Conservation (phyloP, 2,888 invertebrate genomes). For the Andrena minutula region DNA sequence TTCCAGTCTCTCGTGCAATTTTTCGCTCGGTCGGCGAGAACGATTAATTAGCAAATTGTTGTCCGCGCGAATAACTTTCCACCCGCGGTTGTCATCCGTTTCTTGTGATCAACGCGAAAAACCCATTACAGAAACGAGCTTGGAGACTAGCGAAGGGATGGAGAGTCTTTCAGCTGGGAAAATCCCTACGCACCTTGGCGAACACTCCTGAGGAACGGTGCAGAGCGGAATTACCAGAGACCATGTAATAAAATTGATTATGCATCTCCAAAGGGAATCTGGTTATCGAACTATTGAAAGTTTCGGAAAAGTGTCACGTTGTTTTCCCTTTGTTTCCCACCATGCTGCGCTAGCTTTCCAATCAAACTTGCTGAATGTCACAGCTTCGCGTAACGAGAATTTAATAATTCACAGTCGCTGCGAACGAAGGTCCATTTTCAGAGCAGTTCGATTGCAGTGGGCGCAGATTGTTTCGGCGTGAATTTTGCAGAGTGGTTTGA, state of each 20-base stretch:
- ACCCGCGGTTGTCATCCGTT: not conserved
- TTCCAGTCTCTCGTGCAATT: not conserved
- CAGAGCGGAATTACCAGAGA: not conserved
- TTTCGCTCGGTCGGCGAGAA: not conserved
- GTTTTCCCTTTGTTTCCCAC: not conserved
- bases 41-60: slow-evolving; percentile 11
- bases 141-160: not conserved
- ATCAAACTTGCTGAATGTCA: no score
- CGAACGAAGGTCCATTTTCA: no score
- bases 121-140: slow-evolving; percentile 8
- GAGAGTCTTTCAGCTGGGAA: not conserved
- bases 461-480: no score
- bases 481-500: no score
- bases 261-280: not conserved
- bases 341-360: no score
- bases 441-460: no score
- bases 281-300: not conserved
- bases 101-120: not conserved
- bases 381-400: no score
- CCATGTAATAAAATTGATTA: not conserved
- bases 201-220: not conserved
- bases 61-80: not conserved
- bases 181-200: not conserved
- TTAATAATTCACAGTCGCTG: slow-evolving; percentile 13
- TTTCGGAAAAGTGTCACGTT: not conserved